phyloP scores from a whole-genome alignment of 2,888 invertebrate genomes.

The Drosophila mimetica region DNA sequence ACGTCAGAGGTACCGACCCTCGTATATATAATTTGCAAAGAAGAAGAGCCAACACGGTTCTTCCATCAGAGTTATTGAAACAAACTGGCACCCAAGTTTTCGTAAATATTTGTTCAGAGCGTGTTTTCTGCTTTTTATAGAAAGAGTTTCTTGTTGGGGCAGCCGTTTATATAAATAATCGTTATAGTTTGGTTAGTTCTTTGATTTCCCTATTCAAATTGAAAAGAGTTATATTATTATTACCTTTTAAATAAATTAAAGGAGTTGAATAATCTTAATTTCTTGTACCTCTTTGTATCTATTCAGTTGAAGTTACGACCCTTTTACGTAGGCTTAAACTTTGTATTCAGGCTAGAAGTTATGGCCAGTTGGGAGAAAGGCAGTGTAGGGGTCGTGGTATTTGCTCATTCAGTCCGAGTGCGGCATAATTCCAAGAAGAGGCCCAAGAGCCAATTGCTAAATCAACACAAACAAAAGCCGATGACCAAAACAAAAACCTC shows the following conservation, averaged over 20 bases:
- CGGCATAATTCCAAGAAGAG: conserved; percentile 69
- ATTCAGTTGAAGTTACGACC: conserved; percentile 25
- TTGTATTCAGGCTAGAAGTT: conserved; percentile 43
- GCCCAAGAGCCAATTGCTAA: conserved; percentile 69
- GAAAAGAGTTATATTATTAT: too few relatives aligned
- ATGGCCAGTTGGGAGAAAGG: conserved; percentile 15
- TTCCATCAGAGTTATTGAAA: conserved; percentile 75
- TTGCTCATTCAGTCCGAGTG: conserved; percentile 58
- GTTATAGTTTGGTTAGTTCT: neutral
- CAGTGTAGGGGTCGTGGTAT: conserved; percentile 28
- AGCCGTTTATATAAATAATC: neutral
- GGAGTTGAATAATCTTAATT: too few relatives aligned
- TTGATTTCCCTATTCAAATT: neutral
- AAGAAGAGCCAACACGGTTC: conserved; percentile 60
- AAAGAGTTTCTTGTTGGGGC: neutral
- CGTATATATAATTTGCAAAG: conserved; percentile 54
- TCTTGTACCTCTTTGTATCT: conserved; percentile 6
- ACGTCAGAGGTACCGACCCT: conserved; percentile 60
- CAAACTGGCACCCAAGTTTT: conserved; percentile 22
- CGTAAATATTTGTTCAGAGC: conserved; percentile 22
- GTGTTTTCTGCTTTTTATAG: neutral
- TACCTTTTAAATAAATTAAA: too few relatives aligned
- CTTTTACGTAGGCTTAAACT: conserved; percentile 61
- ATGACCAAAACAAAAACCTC: conserved; percentile 71
- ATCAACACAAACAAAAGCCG: conserved; percentile 67